Conservation (phyloP, 2,888 invertebrate species). For the Lampropteryx suffumata region DNA sequence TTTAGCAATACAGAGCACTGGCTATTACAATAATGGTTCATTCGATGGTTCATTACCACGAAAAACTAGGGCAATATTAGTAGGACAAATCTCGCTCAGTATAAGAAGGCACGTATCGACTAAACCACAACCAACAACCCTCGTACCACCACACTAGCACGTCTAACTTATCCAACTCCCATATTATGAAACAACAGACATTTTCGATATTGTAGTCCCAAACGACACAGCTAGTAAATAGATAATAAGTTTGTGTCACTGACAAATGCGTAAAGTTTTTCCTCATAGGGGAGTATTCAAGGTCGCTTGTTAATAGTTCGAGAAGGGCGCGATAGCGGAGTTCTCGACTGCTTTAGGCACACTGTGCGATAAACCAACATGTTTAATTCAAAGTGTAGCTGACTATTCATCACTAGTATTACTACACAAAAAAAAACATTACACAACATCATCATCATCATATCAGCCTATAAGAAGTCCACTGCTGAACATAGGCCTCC, state of each 20-base stretch:
- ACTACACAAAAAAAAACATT: too few relatives aligned
- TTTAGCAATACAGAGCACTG: too few relatives aligned
- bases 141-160: conserved; percentile 1
- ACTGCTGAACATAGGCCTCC: too few relatives aligned
- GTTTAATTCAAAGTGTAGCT: too few relatives aligned
- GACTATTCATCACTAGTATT: too few relatives aligned
- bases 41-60: too few relatives aligned
- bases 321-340: conserved; percentile 13
- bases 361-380: conserved; percentile 1
- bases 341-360: conserved; percentile 6
- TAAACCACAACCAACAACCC: not conserved
- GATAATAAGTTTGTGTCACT: conserved; percentile 36
- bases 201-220: conserved; percentile 23
- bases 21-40: too few relatives aligned
- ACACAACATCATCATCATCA: too few relatives aligned
- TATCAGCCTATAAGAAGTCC: too few relatives aligned
- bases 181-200: conserved; percentile 12
- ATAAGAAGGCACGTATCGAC: conserved; percentile 4
- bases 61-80: not conserved
- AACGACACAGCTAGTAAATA: conserved; percentile 32
- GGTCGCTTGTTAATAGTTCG: conserved; percentile 25
- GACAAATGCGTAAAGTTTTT: conserved; percentile 38
- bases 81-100: not conserved
- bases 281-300: conserved; percentile 32
- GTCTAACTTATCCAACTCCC: conserved; percentile 11